Evolutionary conservation across 2,797 vertebrate genomes (phyloP), one percentile per base, ranked within the genome.

Genomic region (Darevskia nairensis): DNA sequence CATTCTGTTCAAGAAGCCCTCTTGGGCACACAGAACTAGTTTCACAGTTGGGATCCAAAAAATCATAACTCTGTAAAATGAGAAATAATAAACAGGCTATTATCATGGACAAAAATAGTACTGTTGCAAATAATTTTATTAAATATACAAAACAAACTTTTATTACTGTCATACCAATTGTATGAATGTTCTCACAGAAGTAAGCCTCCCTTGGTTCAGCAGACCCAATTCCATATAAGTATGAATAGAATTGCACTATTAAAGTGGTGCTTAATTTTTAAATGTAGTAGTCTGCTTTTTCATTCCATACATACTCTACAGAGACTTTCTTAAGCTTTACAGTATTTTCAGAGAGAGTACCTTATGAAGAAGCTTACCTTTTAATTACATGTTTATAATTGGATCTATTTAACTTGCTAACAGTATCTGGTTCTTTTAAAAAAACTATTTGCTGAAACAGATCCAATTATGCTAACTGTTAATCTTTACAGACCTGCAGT

Each of bases 321-420:
- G 84, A 93, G 80, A 89, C 82, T 85, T 86, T 82, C 87, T 44
- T 88, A 88, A 92, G 88, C 64, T 39, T 74, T 86, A 79, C 90
- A 92, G 82, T 91, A 90, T 92, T 93, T 84, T 93, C 91, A 92
- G 86, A 91, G 75, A 76, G 85, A 80, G 10, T 91, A 93, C 91
- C 86, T 89, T 93, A 89, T 93, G 92, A 86, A 83, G 89, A 85
- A 25, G 84, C 32, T 90, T 86, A 87, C 90, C 86, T 94, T 95
- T 95, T 90, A 93, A 88, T 91, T 93, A 74, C 87, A 90, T 95
- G 19, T 92, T 94, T 94, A 69, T 94, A 93, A 93, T 80, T 94
- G 64, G 84, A 93, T 95, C 85, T 92, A 68, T 91, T 82, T 93
- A 88, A 90, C 86, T 81, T 72, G 46, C 50, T 35, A 69, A 46